Conservation (phyloP, 2,797 vertebrate species). For the Crypturellus tataupa region DNA sequence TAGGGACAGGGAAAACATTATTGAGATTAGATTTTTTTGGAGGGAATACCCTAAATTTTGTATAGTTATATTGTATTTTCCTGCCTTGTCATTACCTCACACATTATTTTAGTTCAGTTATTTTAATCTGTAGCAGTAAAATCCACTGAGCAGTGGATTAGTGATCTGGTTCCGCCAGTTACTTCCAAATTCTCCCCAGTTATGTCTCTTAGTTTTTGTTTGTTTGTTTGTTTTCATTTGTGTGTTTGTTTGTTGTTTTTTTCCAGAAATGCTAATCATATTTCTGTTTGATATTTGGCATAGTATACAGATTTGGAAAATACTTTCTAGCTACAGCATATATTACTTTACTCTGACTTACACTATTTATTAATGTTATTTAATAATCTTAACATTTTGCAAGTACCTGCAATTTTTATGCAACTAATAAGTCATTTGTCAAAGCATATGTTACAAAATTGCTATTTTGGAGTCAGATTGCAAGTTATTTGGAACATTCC, state of each 20-base stretch:
- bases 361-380: neutral
- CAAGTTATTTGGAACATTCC: neutral
- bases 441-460: neutral
- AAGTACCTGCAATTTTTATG: neutral
- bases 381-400: constrained; percentile 11
- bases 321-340: neutral
- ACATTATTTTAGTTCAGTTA: neutral
- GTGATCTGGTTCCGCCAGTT: neutral
- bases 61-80: neutral
- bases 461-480: neutral
- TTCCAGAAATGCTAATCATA: neutral
- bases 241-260: constrained; percentile 13
- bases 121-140: neutral
- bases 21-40: neutral
- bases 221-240: neutral
- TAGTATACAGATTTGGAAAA: neutral
- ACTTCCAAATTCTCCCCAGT: neutral
- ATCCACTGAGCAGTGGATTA: accelerated
- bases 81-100: neutral
- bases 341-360: neutral
- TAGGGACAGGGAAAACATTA: neutral
- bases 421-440: neutral
- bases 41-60: neutral
- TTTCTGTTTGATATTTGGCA: neutral
- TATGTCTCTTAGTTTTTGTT: neutral